A percentile compares a stretch with the other conserved stretches of the same genome.
These are phyloP conservation scores for Serilophus lunatus DNA, from an alignment of 2,113 vertebrate genomes.

Conservation along the genomic window DNA sequence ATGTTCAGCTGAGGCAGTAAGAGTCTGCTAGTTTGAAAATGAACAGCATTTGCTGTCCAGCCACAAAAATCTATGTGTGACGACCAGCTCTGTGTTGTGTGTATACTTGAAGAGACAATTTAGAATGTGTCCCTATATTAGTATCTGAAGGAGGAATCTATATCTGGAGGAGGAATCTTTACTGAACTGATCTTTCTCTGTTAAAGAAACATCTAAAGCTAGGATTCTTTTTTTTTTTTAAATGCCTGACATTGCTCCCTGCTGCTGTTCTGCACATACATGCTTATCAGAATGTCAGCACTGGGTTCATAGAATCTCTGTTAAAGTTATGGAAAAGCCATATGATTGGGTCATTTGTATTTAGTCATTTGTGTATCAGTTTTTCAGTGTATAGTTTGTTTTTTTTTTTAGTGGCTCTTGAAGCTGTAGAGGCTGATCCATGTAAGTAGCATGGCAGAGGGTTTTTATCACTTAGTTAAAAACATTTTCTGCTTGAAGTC, in stretches of 20 bases:
- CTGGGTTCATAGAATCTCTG: background rate
- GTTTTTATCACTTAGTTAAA: background rate
- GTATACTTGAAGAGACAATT: background rate
- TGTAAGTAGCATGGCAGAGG: background rate
- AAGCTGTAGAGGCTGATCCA: background rate
- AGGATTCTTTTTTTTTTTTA: background rate
- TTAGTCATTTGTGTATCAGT: background rate
- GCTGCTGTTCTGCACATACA: background rate
- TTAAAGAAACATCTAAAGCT: background rate
- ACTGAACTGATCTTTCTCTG: background rate
- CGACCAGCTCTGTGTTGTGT: background rate
- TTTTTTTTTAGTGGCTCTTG: background rate
- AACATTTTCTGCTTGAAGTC: background rate
- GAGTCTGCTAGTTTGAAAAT: background rate
- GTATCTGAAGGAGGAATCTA: background rate
- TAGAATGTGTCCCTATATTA: background rate
- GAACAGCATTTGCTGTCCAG: background rate
- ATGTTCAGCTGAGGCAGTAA: background rate
- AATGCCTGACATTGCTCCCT: background rate
- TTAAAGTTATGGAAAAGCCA: background rate
- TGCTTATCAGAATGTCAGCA: background rate
- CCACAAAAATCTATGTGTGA: background rate
- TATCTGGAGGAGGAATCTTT: background rate
- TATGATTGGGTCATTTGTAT: background rate
- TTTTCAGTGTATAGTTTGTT: background rate